These are phyloP conservation scores for Gobionotothen gibberifrons DNA, from an alignment of 2,797 vertebrate species.

Conservation along the genomic window DNA sequence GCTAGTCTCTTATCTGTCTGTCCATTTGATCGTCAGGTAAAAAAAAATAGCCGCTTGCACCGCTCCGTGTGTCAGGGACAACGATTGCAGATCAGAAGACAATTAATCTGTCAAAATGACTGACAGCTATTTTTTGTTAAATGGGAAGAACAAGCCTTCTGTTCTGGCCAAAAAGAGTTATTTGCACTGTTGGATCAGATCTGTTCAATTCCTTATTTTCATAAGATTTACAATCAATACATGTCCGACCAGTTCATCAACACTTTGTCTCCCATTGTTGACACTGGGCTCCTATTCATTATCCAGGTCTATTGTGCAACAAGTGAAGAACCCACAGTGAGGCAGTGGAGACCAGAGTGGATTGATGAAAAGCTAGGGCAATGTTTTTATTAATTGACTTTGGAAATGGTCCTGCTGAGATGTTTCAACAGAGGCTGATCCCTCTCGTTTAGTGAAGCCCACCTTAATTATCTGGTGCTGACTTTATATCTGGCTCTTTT, in stretches of 20 bases:
- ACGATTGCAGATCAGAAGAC: not conserved
- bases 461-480: slow-evolving; percentile 24
- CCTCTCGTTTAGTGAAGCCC: slow-evolving; percentile 13
- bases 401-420: slow-evolving; percentile 19
- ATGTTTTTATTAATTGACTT: slow-evolving; percentile 39
- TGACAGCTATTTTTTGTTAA: no score
- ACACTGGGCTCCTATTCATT: not conserved
- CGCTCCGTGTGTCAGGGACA: not conserved
- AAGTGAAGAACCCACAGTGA: not conserved
- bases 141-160: no score
- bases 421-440: slow-evolving; percentile 14
- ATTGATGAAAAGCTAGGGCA: slow-evolving; percentile 16
- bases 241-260: not conserved
- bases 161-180: no score
- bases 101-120: no score
- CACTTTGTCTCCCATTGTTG: slow-evolving; percentile 8
- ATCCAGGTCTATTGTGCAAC: slow-evolving; percentile 13
- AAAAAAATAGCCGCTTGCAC: not conserved
- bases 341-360: slow-evolving; percentile 3
- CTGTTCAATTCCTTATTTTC: not conserved
- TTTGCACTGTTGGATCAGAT: no score
- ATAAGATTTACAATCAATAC: not conserved
- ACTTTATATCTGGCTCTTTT: slow-evolving; percentile 18
- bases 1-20: no score
- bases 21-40: not conserved